Conservation (phyloP, 2,888 invertebrate genomes). For the Halocaridina rubra region DNA sequence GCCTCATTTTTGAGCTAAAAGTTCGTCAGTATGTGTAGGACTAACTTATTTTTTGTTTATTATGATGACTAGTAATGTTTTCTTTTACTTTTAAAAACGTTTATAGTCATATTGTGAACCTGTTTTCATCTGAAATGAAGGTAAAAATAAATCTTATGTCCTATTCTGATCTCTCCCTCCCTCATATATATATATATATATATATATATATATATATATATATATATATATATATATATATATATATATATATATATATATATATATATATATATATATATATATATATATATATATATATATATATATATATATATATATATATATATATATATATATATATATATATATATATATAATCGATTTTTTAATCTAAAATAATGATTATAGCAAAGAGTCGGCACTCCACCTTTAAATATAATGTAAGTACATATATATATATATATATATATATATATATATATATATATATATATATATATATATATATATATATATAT, state of each 20-base stretch:
- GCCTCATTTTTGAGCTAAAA: too few species aligned
- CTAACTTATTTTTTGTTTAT: too few species aligned
- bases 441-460: background rate
- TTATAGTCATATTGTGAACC: too few species aligned
- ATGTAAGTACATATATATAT: background rate
- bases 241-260: background rate
- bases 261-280: background rate
- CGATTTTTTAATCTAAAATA: background rate
- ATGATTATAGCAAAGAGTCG: too few species aligned
- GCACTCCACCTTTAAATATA: background rate
- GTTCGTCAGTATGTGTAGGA: too few species aligned
- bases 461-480: background rate
- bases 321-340: background rate
- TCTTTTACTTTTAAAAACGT: too few species aligned
- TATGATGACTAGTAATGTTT: too few species aligned
- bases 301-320: background rate
- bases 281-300: background rate
- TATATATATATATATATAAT: background rate
- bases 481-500: background rate
- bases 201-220: background rate
- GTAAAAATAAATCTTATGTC: too few species aligned
- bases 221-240: background rate
- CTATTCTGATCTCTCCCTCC: too few species aligned
- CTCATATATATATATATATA: background rate
- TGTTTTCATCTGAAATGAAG: too few species aligned